phyloP scores from a whole-genome alignment of 2,797 vertebrate species.

The Sorex maritimensis region DNA sequence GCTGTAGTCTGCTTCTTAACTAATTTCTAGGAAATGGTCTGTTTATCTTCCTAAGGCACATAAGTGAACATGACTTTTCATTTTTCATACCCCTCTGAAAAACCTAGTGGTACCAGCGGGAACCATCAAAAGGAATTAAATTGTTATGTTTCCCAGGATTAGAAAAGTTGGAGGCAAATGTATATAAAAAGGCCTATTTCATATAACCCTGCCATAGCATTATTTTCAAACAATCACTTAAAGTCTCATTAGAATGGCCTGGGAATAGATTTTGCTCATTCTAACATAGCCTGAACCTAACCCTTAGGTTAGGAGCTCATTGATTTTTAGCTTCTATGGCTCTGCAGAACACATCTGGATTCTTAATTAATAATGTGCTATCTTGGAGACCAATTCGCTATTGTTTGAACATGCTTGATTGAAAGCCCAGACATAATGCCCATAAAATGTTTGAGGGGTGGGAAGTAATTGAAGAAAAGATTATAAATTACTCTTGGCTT shows the following conservation, averaged over 20 bases:
- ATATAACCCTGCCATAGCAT: slow-evolving; percentile 56
- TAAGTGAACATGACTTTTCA: slow-evolving; percentile 67
- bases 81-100: slow-evolving; percentile 76
- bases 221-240: slow-evolving; percentile 70
- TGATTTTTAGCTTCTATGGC: slow-evolving; percentile 50
- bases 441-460: slow-evolving; percentile 74
- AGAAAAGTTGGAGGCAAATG: slow-evolving; percentile 56
- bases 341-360: slow-evolving; percentile 81
- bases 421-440: slow-evolving; percentile 63
- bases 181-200: slow-evolving; percentile 72
- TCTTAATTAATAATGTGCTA: slow-evolving; percentile 83
- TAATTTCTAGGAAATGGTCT: slow-evolving; percentile 22
- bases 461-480: slow-evolving; percentile 76
- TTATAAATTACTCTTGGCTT: slow-evolving; percentile 78
- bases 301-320: slow-evolving; percentile 65
- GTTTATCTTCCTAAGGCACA: background rate
- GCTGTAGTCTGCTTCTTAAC: background rate
- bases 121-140: slow-evolving; percentile 62
- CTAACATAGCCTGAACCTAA: slow-evolving; percentile 42
- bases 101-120: slow-evolving; percentile 65
- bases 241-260: slow-evolving; percentile 19
- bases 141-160: slow-evolving; percentile 77
- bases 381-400: slow-evolving; percentile 75
- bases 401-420: slow-evolving; percentile 78
- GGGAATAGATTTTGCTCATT: slow-evolving; percentile 75